Evolutionary conservation across 2,113 vertebrate genomes (phyloP).

Genomic region (Microtus pennsylvanicus): DNA sequence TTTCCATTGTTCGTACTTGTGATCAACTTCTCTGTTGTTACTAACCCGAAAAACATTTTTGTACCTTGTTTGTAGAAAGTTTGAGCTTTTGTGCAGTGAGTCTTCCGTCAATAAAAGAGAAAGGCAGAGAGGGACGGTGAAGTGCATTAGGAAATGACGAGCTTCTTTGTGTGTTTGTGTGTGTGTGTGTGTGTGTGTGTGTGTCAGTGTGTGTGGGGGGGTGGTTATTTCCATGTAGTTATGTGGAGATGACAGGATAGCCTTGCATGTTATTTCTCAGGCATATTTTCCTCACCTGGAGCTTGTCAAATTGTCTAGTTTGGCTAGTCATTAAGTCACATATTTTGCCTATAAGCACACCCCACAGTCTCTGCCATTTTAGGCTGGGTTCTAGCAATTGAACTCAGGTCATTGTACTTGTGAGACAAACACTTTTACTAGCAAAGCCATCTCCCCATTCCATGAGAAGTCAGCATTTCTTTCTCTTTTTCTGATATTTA

Average conservation of each 20-base stretch:
- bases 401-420: background rate
- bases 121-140: background rate
- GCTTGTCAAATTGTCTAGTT: background rate
- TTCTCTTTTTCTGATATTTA: background rate
- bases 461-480: background rate
- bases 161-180: too few species aligned
- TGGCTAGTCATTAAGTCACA: background rate
- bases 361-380: background rate
- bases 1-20: background rate
- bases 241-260: too few species aligned
- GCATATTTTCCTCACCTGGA: background rate
- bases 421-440: background rate
- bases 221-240: background rate
- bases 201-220: too few species aligned
- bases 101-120: conserved; percentile 1
- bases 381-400: too few species aligned
- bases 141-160: background rate
- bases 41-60: background rate
- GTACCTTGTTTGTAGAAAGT: background rate
- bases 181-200: too few species aligned
- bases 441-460: background rate
- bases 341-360: too few species aligned
- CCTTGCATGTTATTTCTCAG: background rate
- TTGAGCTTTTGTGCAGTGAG: background rate
- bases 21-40: background rate